Conservation (phyloP, 2,888 invertebrate species). For the Hirtodrosophila alboralis region DNA sequence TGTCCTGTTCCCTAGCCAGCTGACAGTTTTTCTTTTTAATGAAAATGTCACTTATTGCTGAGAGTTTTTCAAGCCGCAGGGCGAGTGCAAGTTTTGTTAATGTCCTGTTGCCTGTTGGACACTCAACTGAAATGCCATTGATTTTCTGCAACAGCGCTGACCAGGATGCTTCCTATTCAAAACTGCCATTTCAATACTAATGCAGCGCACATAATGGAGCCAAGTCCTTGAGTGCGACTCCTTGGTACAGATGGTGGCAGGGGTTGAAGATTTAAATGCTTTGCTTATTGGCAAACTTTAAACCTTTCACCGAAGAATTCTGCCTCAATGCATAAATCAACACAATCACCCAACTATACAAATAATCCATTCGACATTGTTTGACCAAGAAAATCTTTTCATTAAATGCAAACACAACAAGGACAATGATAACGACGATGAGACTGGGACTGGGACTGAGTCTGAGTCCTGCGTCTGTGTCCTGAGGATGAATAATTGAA, state of each 20-base stretch:
- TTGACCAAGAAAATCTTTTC: slow-evolving; percentile 64
- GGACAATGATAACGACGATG: slow-evolving; percentile 2
- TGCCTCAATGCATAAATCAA: slow-evolving; percentile 67
- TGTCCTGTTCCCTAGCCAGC: slow-evolving; percentile 11
- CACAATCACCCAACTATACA: slow-evolving; percentile 48
- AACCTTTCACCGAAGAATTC: slow-evolving; percentile 62
- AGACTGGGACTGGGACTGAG: slow-evolving; percentile 1
- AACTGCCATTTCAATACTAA: slow-evolving; percentile 31
- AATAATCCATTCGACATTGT: slow-evolving; percentile 52
- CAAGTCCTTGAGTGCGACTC: slow-evolving; percentile 20
- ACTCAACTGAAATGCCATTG: slow-evolving; percentile 54
- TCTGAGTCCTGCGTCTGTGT: no score
- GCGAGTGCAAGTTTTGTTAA: slow-evolving; percentile 46
- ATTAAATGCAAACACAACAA: slow-evolving; percentile 40
- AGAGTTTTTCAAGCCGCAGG: slow-evolving; percentile 48
- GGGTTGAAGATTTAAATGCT: slow-evolving; percentile 49
- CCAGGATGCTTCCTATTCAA: slow-evolving; percentile 31
- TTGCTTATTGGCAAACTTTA: slow-evolving; percentile 49
- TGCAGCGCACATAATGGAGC: slow-evolving; percentile 44
- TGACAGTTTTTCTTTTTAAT: slow-evolving; percentile 67
- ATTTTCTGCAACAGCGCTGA: slow-evolving; percentile 74
- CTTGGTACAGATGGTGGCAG: background rate
- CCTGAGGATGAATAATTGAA: slow-evolving; percentile 52
- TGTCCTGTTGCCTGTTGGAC: slow-evolving; percentile 35
- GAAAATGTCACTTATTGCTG: slow-evolving; percentile 73